phyloP scores from a whole-genome alignment of 2,113 vertebrate genomes.

The Hipposideros armiger region DNA sequence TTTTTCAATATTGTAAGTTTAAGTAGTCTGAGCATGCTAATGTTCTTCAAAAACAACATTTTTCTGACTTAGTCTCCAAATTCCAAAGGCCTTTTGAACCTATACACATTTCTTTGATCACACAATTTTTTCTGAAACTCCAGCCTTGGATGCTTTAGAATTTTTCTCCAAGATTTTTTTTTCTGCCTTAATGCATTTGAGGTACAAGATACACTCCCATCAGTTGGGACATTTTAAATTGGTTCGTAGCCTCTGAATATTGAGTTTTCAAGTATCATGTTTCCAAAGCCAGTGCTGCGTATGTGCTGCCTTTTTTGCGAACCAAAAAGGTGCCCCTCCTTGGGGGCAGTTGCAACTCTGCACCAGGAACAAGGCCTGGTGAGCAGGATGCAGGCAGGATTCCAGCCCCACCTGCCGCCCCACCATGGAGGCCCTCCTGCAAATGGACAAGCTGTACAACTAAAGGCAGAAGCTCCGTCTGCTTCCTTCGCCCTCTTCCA shows the following conservation, averaged over 20 bases:
- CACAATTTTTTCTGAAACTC: background rate
- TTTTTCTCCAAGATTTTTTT: background rate
- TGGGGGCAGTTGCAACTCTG: background rate
- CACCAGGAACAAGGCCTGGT: too few species aligned
- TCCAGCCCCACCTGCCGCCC: too few species aligned
- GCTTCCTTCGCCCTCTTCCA: background rate
- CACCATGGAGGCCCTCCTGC: background rate
- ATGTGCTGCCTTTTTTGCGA: background rate
- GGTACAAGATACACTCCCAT: background rate
- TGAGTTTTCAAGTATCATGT: background rate
- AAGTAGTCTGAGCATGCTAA: background rate
- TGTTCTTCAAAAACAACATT: background rate
- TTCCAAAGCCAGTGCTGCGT: constrained; percentile 8
- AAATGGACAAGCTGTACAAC: background rate
- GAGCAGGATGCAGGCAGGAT: background rate
- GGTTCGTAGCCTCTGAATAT: background rate
- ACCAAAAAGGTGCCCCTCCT: background rate
- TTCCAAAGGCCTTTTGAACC: background rate
- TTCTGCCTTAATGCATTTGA: background rate
- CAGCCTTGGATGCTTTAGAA: background rate
- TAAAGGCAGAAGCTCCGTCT: background rate
- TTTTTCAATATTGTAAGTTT: background rate
- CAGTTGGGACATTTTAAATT: background rate
- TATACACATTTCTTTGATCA: background rate
- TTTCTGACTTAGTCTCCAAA: background rate